Base-by-base conservation (phyloP, 92 coral and sea anemone species). In the Parazoanthus atlanticus region DNA sequence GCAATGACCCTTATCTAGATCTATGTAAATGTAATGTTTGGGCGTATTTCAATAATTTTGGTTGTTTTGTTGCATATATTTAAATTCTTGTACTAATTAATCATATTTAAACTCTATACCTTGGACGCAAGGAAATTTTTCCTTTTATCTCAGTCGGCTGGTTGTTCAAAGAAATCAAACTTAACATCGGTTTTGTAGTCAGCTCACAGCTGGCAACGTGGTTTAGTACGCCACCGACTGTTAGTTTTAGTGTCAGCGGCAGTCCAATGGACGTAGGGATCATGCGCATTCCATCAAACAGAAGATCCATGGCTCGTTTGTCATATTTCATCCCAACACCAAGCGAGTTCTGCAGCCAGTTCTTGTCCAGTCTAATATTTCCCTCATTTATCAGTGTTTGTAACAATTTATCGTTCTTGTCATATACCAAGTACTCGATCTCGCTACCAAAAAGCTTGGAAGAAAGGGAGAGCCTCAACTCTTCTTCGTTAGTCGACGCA, bases 301-400 rank as follows among this genome's bases (percentile, higher is more conserved):
- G 90, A 65, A 89, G 77, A 54, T 92, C 94, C 73, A 80, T 78
- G 6, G 92, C 94, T 30, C 82, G 79, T 31, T 89, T 69, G 69
- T 92, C 90, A 34, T 85, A 86, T 34, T 85, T 79, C 89, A 86
- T 84, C 46, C 94, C 93, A 12, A 89, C 79, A 25, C 64, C 64
- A n/a, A 90, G 93, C 19, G 88, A 38, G 90, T 90, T 90, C 41
- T 80, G 34, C 85, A 85, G 74, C 93, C 93, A 90, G 73, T 90
- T 81, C 73, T 71, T 90, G 73, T 90, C 93, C 16, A 86, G 12
- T 61, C 61, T 80, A 3, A 90, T 74, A 3, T 89, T 90, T 12
- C 93, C 93, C 26, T 90, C 93, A 21, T 81, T 78, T 15, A 86
- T 74, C 6, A 90, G 86, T 16, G 79, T 56, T 69, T 81, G 76